Percentiles rank a stretch among this genome's conserved stretches.
Conservation (phyloP, 2,113 vertebrate genomes). For the Anser brachyrhynchus region DNA sequence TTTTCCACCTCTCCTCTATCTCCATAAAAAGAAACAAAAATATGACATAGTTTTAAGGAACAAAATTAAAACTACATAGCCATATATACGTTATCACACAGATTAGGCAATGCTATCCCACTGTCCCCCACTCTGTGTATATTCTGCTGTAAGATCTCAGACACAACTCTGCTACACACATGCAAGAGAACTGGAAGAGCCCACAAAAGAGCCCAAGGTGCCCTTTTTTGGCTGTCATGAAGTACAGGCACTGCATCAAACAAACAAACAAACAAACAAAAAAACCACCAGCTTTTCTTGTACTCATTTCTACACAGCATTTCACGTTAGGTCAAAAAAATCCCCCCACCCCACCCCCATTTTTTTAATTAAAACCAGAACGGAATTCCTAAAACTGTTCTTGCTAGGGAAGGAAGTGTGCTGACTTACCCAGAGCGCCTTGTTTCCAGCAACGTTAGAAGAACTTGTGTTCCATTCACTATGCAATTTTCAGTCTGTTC, state of each 20-base stretch:
- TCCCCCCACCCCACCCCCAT: no score
- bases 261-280: no score
- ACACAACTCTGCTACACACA: rapidly evolving
- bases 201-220: rapidly evolving
- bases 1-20: not conserved
- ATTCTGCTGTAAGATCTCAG: not conserved
- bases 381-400: rapidly evolving
- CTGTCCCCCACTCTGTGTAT: rapidly evolving
- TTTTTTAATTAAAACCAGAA: not conserved
- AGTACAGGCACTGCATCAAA: not conserved
- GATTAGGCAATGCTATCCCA: rapidly evolving
- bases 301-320: not conserved
- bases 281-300: not conserved
- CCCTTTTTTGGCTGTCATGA: not conserved
- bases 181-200: not conserved
- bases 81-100: no score
- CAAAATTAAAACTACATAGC: not conserved
- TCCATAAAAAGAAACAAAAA: not conserved
- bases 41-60: not conserved
- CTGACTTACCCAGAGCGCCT: constrained; percentile 88
- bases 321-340: rapidly evolving
- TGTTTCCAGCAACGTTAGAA: constrained; percentile 91
- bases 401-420: rapidly evolving
- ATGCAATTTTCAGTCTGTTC: constrained; percentile 89
- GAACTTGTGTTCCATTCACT: constrained; percentile 92